A percentile compares a stretch with the other conserved stretches of the same genome.
These are phyloP conservation scores for Sminthopsis crassicaudata DNA, from an alignment of 2,113 vertebrate species.

Conservation along the genomic window DNA sequence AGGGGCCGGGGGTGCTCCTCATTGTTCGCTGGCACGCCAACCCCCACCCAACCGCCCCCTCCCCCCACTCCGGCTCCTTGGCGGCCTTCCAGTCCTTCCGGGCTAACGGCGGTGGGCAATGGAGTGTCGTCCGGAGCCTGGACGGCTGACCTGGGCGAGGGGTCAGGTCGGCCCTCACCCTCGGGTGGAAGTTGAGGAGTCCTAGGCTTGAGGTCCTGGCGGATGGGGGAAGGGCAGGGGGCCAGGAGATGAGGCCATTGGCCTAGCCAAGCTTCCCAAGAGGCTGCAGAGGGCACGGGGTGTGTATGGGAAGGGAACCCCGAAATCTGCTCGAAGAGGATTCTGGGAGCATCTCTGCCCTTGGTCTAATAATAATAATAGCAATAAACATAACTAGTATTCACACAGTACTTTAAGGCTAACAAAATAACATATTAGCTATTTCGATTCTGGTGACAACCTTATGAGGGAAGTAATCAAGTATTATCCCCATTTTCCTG, in stretches of 20 bases:
- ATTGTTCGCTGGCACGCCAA: slow-evolving; percentile 78
- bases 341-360: background rate
- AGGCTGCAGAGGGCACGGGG: background rate
- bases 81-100: background rate
- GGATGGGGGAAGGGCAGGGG: background rate
- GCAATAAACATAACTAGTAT: background rate
- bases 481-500: background rate
- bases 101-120: background rate
- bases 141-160: slow-evolving; percentile 33
- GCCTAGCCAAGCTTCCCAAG: background rate
- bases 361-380: background rate
- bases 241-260: background rate
- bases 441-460: background rate
- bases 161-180: slow-evolving; percentile 58
- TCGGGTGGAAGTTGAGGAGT: background rate
- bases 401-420: background rate
- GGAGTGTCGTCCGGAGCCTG: slow-evolving; percentile 59
- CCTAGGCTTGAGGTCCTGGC: background rate
- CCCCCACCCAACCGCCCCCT: slow-evolving; percentile 17
- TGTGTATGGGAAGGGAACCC: background rate
- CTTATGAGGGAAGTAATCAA: background rate
- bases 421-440: background rate
- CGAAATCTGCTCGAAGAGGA: background rate
- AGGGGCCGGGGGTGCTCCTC: slow-evolving; percentile 56
- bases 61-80: background rate